Conservation (phyloP, 1,140 invertebrate genomes). For the Aethina tumida region DNA sequence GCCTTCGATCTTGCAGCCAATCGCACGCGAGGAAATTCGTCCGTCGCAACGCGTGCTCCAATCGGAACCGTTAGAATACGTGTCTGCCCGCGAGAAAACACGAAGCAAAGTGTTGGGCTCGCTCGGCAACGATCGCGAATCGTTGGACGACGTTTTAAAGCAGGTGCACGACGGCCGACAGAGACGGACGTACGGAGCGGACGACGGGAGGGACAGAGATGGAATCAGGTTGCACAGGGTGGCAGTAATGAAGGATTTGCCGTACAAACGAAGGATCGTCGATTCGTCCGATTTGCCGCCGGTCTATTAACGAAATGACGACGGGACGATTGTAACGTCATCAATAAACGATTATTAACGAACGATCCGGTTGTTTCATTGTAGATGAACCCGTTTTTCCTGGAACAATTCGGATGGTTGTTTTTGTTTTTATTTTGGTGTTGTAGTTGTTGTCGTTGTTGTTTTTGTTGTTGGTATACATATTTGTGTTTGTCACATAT, state of each 20-base stretch:
- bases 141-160: constrained; percentile 36
- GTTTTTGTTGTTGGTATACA: no score
- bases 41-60: constrained; percentile 45
- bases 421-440: neutral
- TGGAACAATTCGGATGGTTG: neutral
- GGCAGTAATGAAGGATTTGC: constrained; percentile 28
- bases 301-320: constrained; percentile 15
- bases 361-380: neutral
- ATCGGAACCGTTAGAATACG: constrained; percentile 50
- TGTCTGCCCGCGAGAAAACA: constrained; percentile 50
- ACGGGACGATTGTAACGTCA: neutral
- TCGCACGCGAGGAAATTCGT: constrained; percentile 43
- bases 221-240: constrained; percentile 46
- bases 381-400: constrained; percentile 1
- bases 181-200: constrained; percentile 43
- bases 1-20: constrained; percentile 29
- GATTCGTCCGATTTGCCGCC: constrained; percentile 23
- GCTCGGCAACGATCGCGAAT: no score
- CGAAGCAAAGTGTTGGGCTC: constrained; percentile 47
- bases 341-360: neutral
- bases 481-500: constrained; percentile 5
- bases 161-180: constrained; percentile 19
- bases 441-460: no score
- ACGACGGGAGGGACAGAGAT: constrained; percentile 49
- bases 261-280: constrained; percentile 32